Conservation (phyloP, 2,113 vertebrate species). For the Pluvialis apricaria region DNA sequence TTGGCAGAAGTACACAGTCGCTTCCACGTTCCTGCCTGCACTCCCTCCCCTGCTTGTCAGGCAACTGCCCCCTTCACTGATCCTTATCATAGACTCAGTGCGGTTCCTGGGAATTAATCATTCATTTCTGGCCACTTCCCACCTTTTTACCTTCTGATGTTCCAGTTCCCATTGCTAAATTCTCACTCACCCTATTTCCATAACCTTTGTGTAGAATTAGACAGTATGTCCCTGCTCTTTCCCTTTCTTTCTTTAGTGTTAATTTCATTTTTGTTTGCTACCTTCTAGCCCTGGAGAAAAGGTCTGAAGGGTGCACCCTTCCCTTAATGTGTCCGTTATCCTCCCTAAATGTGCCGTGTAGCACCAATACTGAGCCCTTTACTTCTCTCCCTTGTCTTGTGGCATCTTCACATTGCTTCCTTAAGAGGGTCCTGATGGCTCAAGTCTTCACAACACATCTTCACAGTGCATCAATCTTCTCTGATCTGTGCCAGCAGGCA, state of each 20-base stretch:
- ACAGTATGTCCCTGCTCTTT: neutral
- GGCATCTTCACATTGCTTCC: neutral
- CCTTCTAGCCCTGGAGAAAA: neutral
- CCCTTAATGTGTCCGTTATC: neutral
- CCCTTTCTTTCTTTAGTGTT: neutral
- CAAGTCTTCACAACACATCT: neutral
- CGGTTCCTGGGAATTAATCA: neutral
- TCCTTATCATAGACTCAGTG: accelerated
- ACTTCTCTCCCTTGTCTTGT: neutral
- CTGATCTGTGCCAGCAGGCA: neutral
- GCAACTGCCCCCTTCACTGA: neutral
- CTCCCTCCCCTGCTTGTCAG: neutral
- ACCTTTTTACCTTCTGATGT: neutral
- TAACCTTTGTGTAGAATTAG: neutral
- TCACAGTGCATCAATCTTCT: neutral
- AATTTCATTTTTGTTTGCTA: neutral
- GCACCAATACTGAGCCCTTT: neutral
- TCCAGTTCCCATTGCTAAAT: neutral
- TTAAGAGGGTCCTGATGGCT: neutral
- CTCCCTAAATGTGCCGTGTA: neutral
- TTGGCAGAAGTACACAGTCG: neutral
- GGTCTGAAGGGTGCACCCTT: neutral
- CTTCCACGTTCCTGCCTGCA: neutral
- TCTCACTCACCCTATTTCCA: neutral
- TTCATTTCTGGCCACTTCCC: neutral